Evolutionary conservation across 2,797 vertebrate genomes (phyloP).

Genomic region (Sebastes oblongus): DNA sequence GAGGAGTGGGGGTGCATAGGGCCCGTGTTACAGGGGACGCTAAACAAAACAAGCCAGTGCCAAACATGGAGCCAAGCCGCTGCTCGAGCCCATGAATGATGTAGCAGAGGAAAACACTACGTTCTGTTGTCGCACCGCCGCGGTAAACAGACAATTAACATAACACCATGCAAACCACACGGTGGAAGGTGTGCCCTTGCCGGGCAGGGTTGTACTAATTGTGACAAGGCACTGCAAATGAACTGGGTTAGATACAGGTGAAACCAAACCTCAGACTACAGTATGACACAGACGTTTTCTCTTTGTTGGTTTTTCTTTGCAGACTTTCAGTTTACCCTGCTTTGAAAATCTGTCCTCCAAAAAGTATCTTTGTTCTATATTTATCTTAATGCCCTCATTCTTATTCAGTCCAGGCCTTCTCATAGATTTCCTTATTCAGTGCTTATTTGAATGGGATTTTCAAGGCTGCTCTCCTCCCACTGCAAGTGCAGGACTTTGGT

Average conservation of each 20-base stretch:
- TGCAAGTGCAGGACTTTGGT: slow-evolving; percentile 32
- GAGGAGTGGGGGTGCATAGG: slow-evolving; percentile 42
- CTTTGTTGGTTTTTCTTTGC: slow-evolving; percentile 22
- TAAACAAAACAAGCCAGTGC: slow-evolving; percentile 65
- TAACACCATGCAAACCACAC: slow-evolving; percentile 26
- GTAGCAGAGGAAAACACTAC: slow-evolving; percentile 60
- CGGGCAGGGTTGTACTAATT: neutral
- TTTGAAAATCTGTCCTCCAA: slow-evolving; percentile 67
- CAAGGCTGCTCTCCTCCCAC: slow-evolving; percentile 60
- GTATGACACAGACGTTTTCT: neutral
- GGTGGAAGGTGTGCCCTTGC: slow-evolving; percentile 5
- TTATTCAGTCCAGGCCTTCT: slow-evolving; percentile 64
- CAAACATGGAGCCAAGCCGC: slow-evolving; percentile 58
- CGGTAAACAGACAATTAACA: slow-evolving; percentile 69
- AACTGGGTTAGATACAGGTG: slow-evolving; percentile 15
- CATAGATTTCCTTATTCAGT: slow-evolving; percentile 63
- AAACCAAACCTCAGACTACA: neutral
- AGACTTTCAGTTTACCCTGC: slow-evolving; percentile 55
- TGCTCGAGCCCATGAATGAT: slow-evolving; percentile 70
- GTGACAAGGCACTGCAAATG: slow-evolving; percentile 22
- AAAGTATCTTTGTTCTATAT: slow-evolving; percentile 75
- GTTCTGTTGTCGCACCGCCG: slow-evolving; percentile 50
- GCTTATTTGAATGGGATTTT: slow-evolving; percentile 65
- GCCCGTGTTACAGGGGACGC: slow-evolving; percentile 45
- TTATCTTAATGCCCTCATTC: slow-evolving; percentile 74